A percentile compares a stretch with the other conserved stretches of the same genome.
phyloP scores from a whole-genome alignment of 2,113 vertebrate species.

The Prunella fulvescens region DNA sequence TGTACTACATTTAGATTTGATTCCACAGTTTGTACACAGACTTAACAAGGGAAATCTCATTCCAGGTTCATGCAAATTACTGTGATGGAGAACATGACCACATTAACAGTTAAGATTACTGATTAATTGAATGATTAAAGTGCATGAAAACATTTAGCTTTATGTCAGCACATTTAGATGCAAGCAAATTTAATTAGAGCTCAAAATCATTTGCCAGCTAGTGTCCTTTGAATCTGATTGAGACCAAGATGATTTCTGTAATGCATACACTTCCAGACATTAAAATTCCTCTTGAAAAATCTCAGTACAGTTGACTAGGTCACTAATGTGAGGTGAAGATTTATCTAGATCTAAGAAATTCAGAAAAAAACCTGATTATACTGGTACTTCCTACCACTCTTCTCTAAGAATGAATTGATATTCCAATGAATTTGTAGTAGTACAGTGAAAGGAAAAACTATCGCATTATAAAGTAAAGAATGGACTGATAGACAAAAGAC shows the following conservation, averaged over 20 bases:
- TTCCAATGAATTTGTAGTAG: background rate
- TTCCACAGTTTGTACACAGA: background rate
- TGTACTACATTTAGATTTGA: background rate
- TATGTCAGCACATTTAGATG: background rate
- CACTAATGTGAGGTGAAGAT: background rate
- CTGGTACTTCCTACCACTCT: background rate
- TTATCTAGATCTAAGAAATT: background rate
- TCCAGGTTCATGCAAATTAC: background rate
- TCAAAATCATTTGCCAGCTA: background rate
- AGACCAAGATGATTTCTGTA: background rate
- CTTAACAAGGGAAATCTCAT: background rate
- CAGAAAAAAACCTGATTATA: background rate
- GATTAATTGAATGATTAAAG: background rate
- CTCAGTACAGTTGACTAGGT: background rate
- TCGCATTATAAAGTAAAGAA: background rate
- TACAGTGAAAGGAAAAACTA: background rate
- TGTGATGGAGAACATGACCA: background rate
- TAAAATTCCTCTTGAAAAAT: background rate
- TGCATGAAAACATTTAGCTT: background rate
- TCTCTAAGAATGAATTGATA: background rate
- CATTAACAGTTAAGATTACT: background rate
- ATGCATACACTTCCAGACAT: background rate
- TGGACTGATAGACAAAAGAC: background rate
- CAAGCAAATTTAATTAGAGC: background rate
- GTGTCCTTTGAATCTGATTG: background rate